A percentile compares a stretch with the other conserved stretches of the same genome.
Conservation (phyloP, 2,888 invertebrate genomes). For the Watsonalla binaria region DNA sequence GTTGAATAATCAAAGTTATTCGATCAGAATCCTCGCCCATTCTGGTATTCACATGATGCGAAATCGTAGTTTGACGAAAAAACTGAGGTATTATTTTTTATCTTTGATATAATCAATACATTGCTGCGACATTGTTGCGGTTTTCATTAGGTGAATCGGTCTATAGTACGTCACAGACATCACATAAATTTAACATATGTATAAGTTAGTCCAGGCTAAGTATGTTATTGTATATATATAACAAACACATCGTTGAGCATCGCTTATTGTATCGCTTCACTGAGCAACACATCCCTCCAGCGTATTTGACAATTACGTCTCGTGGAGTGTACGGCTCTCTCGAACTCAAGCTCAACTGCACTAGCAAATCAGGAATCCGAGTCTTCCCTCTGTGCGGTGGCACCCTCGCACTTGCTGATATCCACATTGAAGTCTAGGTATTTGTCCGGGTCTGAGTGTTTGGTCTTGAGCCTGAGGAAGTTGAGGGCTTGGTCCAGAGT, state of each 20-base stretch:
- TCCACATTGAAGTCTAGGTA: conserved; percentile 45
- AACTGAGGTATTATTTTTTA: no score
- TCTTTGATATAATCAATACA: no score
- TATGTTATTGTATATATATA: not conserved
- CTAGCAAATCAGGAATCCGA: conserved; percentile 31
- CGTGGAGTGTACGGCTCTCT: conserved; percentile 6
- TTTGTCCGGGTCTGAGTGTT: conserved; percentile 50
- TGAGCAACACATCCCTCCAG: not conserved
- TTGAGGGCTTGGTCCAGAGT: conserved; percentile 61
- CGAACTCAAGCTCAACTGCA: conserved; percentile 5
- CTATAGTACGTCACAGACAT: no score
- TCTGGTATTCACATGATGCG: no score
- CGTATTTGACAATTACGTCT: conserved; percentile 4
- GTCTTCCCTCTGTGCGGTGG: conserved; percentile 24
- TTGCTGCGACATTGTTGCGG: no score
- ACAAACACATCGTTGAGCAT: not conserved
- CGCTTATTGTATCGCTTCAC: not conserved
- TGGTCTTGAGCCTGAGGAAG: conserved; percentile 53
- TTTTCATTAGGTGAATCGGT: no score
- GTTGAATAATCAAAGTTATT: no score
- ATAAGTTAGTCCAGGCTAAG: not conserved
- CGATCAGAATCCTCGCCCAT: no score
- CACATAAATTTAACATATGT: not conserved
- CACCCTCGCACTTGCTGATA: conserved; percentile 25
- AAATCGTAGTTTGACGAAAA: no score